Conservation (phyloP, 2,113 vertebrate genomes). For the Scophthalmus maximus region DNA sequence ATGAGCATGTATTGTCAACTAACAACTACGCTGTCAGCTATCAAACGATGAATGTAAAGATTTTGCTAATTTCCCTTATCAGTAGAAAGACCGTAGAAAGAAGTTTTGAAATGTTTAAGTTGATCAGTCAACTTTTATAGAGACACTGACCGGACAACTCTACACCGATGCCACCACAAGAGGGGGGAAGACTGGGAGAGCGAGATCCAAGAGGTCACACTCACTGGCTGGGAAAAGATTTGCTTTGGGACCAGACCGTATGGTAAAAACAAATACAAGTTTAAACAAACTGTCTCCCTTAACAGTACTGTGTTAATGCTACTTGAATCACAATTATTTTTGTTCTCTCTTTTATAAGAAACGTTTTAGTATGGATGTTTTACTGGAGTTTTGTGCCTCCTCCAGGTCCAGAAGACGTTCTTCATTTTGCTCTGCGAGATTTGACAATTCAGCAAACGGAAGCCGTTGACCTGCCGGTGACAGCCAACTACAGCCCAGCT, state of each 20-base stretch:
- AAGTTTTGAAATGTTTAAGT: neutral
- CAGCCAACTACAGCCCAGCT: slow-evolving; percentile 65
- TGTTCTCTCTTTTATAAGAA: neutral
- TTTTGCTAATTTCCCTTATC: neutral
- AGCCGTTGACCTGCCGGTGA: neutral
- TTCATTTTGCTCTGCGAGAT: slow-evolving; percentile 27
- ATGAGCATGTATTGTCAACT: no score
- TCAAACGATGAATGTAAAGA: no score
- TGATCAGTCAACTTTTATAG: slow-evolving; percentile 32
- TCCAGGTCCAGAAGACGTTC: slow-evolving; percentile 75
- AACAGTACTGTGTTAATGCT: neutral
- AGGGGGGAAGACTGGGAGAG: slow-evolving; percentile 79
- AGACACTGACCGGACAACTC: neutral
- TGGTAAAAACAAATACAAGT: slow-evolving; percentile 66
- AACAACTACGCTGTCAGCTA: no score
- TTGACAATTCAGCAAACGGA: slow-evolving; percentile 29
- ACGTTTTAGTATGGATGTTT: neutral
- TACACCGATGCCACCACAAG: neutral
- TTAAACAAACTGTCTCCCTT: neutral
- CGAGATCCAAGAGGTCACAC: slow-evolving; percentile 61
- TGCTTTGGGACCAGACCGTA: slow-evolving; percentile 42
- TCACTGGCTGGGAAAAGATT: slow-evolving; percentile 29
- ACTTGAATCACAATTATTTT: neutral
- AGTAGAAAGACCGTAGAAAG: no score
- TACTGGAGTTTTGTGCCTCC: neutral